Evolutionary conservation across 2,797 vertebrate genomes (phyloP).

Genomic region (Acomys russatus): DNA sequence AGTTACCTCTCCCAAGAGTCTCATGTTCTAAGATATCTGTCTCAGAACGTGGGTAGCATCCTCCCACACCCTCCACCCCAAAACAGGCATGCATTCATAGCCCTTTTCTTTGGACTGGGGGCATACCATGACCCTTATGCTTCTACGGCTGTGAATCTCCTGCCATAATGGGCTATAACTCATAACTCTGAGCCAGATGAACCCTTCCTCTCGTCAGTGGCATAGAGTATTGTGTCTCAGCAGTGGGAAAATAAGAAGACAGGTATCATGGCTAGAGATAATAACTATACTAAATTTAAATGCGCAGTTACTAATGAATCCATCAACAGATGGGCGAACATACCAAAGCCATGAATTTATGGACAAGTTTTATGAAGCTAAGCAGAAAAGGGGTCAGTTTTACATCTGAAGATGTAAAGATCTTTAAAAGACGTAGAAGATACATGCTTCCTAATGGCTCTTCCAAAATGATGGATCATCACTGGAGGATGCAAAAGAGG

Average conservation of each 20-base stretch:
- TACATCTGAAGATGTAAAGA: not conserved
- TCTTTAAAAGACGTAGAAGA: not conserved
- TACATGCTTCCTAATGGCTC: conserved; percentile 8
- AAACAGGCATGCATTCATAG: not conserved
- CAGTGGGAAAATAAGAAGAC: not conserved
- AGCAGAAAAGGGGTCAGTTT: not conserved
- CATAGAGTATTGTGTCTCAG: not conserved
- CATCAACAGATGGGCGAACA: not conserved
- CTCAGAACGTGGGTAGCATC: not conserved
- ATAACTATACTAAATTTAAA: not conserved
- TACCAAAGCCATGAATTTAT: not conserved
- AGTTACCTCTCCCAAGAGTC: not conserved
- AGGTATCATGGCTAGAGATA: not conserved
- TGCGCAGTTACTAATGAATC: not conserved
- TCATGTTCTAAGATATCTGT: not conserved
- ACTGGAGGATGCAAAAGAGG: not conserved
- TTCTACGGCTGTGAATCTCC: not conserved
- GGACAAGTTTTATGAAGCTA: not conserved
- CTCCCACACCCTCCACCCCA: not conserved
- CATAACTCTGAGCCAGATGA: not conserved
- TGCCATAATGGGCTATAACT: not conserved
- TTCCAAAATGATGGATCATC: not conserved
- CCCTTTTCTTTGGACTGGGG: not conserved
- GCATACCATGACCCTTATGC: not conserved
- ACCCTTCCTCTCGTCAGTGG: not conserved